Percentiles rank a stretch among this genome's conserved stretches.
Evolutionary conservation across 2,113 vertebrate genomes (phyloP).

Genomic region (Podarcis raffonei): DNA sequence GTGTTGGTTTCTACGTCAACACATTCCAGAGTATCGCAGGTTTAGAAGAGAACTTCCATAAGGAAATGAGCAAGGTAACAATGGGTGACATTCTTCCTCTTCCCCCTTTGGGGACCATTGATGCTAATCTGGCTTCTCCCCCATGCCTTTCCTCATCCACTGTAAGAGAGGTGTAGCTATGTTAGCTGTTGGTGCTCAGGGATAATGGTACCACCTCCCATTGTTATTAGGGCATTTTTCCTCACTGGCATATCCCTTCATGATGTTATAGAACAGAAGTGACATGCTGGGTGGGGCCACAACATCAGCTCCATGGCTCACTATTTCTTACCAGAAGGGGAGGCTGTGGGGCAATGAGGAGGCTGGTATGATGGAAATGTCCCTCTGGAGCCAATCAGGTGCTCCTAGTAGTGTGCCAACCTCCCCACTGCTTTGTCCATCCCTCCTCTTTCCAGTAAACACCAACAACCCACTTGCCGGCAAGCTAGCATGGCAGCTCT

Average conservation of each 20-base stretch:
- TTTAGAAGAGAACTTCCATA: conserved; percentile 98
- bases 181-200: not conserved
- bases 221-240: not conserved
- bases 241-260: not conserved
- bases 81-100: not conserved
- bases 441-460: too few species aligned
- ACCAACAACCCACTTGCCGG: too few species aligned
- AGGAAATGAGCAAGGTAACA: conserved; percentile 95
- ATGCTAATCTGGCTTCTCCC: not conserved
- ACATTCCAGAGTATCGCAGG: conserved; percentile 98
- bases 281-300: too few species aligned
- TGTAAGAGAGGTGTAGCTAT: not conserved
- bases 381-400: too few species aligned
- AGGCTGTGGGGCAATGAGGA: too few species aligned
- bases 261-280: not conserved
- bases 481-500: too few species aligned
- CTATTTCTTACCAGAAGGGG: too few species aligned
- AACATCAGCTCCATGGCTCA: too few species aligned
- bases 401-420: too few species aligned
- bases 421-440: too few species aligned
- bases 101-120: conserved; percentile 15
- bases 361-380: too few species aligned
- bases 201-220: not conserved
- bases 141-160: not conserved
- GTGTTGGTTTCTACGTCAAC: conserved; percentile 98